phyloP scores from a whole-genome alignment of 2,888 invertebrate genomes.

The Arrhopalites spinosus region DNA sequence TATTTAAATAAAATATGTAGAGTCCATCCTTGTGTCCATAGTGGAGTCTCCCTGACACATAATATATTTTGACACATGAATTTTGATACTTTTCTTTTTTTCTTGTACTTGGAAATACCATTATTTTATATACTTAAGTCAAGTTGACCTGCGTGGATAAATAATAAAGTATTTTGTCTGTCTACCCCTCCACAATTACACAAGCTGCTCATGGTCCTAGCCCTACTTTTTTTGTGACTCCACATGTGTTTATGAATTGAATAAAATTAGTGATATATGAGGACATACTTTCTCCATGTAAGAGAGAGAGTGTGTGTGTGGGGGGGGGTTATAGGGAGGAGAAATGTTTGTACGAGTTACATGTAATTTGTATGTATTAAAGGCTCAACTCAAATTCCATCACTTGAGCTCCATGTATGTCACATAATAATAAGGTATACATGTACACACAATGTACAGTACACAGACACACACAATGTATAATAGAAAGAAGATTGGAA shows the following conservation, averaged over 20 bases:
- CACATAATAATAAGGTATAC: neutral
- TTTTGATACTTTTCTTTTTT: neutral
- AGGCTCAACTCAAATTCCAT: neutral
- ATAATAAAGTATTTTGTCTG: neutral
- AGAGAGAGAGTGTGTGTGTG: slow-evolving; percentile 14
- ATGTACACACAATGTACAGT: neutral
- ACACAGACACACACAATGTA: neutral
- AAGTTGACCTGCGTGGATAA: slow-evolving; percentile 3
- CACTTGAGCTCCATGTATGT: slow-evolving; percentile 3
- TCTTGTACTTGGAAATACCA: neutral
- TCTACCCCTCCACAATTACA: neutral
- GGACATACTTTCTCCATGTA: neutral
- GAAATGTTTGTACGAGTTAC: neutral
- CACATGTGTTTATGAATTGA: slow-evolving; percentile 14
- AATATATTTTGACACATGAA: neutral
- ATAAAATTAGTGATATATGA: neutral
- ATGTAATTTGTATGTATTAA: neutral
- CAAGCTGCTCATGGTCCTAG: neutral
- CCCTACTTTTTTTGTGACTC: neutral
- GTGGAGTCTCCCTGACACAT: too few species aligned
- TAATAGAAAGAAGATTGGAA: too few species aligned
- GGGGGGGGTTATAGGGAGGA: neutral
- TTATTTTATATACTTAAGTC: neutral
- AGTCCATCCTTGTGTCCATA: too few species aligned
- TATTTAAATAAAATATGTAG: too few species aligned